phyloP scores from a whole-genome alignment of 1,140 invertebrate species.

The Euura saliciscinereae region DNA sequence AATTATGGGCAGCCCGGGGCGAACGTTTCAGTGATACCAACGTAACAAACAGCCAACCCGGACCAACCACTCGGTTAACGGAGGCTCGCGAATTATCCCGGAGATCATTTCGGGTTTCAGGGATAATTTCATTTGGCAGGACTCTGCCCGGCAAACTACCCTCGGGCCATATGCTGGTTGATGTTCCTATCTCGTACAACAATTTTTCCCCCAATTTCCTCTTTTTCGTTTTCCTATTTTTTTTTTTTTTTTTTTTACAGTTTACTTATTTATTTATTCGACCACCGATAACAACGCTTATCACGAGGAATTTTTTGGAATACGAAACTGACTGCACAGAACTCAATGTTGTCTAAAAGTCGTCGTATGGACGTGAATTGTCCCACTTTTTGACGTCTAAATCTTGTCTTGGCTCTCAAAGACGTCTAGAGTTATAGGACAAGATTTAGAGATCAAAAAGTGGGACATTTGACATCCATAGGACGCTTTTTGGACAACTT shows the following conservation, averaged over 20 bases:
- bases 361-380: no score
- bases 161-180: slow-evolving; percentile 1
- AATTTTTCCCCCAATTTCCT: slow-evolving; percentile 2
- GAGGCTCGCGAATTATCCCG: slow-evolving; percentile 39
- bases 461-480: no score
- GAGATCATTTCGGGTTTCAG: slow-evolving; percentile 42
- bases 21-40: slow-evolving; percentile 40
- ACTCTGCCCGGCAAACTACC: slow-evolving; percentile 17
- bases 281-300: neutral
- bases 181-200: neutral
- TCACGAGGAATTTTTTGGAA: neutral
- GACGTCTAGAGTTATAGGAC: no score
- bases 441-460: no score
- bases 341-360: no score
- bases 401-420: no score
- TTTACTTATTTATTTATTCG: neutral
- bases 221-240: neutral
- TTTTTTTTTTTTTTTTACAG: neutral
- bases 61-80: slow-evolving; percentile 27
- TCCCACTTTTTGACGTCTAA: no score
- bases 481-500: no score
- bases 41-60: slow-evolving; percentile 41
- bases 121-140: slow-evolving; percentile 57
- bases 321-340: no score
- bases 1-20: slow-evolving; percentile 49